Base-by-base conservation (phyloP, 2,888 invertebrate species). In the Harpagoxenus sublaevis region DNA sequence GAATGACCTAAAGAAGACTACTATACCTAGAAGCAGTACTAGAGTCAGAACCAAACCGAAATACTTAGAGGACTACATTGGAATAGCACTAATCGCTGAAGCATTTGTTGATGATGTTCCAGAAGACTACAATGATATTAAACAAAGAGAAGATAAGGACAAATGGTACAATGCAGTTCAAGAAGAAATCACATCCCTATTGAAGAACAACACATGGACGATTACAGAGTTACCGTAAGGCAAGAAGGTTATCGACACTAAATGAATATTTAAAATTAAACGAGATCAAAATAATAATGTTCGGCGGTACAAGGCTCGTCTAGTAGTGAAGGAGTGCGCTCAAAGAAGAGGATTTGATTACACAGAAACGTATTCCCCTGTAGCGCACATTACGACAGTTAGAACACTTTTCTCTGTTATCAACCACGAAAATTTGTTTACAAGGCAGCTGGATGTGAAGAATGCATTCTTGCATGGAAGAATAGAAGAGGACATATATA, bases 251-350 rank as follows among this genome's bases (percentile, higher is more conserved):
- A 87, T 92, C 9, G 86, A 86, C 73, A 89, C 83, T 31, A 90
- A 86, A 70, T 92, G 91, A 89, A 87, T 89, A 28, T 92, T 89
- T 68, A 89, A 87, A 71, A 85, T 84, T 5, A 92, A 81, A 70
- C 8, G 6, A 0, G 51, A 71, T 23, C 6, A 81, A 39, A 18
- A 8, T 2, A 28, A 23, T 0, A 57, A 78, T 18, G 28, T 57
- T 1, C 9, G 18, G 0, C 31, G 10, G 0, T 78, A 68, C 10
- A 78, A 78, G 9, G 78, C 78, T 0, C 3, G 57, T 0, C 12
- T 79, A 6, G 60, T 79, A 1, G 60, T 79, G 0, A 70, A 70
- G 1, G 60, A 51, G 0, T 79, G 60, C 8, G 18, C 31, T 0
- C 70, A 79, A 9, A 53, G 23, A 15, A 68, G 2, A 60, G 35